A percentile compares a stretch with the other conserved stretches of the same genome.
phyloP scores from a whole-genome alignment of 2,797 vertebrate genomes.

The Eospalax fontanierii region DNA sequence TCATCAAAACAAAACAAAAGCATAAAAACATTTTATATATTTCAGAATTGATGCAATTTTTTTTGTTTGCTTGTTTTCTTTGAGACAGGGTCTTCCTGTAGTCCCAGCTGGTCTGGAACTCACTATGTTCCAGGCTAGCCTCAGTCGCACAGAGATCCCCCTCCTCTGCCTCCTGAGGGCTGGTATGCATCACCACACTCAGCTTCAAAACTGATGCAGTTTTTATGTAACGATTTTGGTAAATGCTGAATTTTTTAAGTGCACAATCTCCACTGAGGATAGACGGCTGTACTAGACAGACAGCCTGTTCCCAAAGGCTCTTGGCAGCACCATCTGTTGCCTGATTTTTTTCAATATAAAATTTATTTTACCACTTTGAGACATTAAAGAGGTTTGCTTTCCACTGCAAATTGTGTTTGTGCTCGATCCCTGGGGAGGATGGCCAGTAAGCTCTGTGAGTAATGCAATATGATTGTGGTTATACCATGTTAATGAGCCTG shows the following conservation, averaged over 20 bases:
- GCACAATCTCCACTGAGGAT: slow-evolving; percentile 19
- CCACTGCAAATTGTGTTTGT: slow-evolving; percentile 77
- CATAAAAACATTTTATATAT: too few relatives aligned
- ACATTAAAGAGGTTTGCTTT: slow-evolving; percentile 77
- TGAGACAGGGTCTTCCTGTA: too few relatives aligned
- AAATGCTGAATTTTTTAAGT: slow-evolving; percentile 24
- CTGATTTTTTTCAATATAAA: slow-evolving; percentile 63
- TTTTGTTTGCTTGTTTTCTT: too few relatives aligned
- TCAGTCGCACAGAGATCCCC: too few relatives aligned
- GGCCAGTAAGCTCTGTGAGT: slow-evolving; percentile 69
- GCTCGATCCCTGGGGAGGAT: slow-evolving; percentile 64
- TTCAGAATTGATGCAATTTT: too few relatives aligned
- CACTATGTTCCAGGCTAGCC: too few relatives aligned
- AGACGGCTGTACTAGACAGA: slow-evolving; percentile 53
- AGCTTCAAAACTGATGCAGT: neutral
- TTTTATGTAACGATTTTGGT: slow-evolving; percentile 62
- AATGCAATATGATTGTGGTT: slow-evolving; percentile 75
- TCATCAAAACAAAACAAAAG: too few relatives aligned
- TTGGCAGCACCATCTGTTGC: slow-evolving; percentile 71
- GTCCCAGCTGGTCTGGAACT: too few relatives aligned
- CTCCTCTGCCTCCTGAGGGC: too few relatives aligned
- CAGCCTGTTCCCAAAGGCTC: slow-evolving; percentile 60
- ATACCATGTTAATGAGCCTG: slow-evolving; percentile 48
- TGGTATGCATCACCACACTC: too few relatives aligned
- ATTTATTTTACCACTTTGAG: slow-evolving; percentile 78